phyloP scores from a whole-genome alignment of 2,888 invertebrate genomes.

The Anoplius nigerrimus region DNA sequence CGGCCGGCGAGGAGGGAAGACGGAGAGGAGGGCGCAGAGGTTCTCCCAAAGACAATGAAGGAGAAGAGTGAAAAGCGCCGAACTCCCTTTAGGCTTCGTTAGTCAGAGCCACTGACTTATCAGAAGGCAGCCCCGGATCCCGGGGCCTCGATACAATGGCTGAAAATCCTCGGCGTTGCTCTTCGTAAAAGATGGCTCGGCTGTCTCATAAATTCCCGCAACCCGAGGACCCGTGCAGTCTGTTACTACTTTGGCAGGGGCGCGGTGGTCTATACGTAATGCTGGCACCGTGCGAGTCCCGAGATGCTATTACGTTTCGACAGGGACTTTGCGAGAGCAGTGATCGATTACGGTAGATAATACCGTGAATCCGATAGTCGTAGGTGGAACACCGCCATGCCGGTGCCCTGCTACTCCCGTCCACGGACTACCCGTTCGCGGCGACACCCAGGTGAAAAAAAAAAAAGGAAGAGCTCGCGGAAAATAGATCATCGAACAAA shows the following conservation, averaged over 20 bases:
- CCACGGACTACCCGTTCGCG: no score
- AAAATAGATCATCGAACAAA: slow-evolving; percentile 3
- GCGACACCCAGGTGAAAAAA: no score
- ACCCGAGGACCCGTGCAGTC: slow-evolving; percentile 58
- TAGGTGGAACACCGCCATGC: background rate
- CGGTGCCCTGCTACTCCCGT: background rate
- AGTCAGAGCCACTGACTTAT: slow-evolving; percentile 63
- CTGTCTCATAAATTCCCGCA: slow-evolving; percentile 66
- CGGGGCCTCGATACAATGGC: slow-evolving; percentile 58
- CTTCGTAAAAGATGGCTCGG: slow-evolving; percentile 65
- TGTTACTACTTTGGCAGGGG: slow-evolving; percentile 59
- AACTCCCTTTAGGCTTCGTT: slow-evolving; percentile 60
- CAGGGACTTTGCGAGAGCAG: slow-evolving; percentile 33
- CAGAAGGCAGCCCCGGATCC: slow-evolving; percentile 56
- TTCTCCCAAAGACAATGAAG: slow-evolving; percentile 1
- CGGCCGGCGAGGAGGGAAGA: slow-evolving; percentile 17
- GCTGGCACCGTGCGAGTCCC: slow-evolving; percentile 49
- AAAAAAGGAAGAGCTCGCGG: background rate
- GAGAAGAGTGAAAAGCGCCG: slow-evolving; percentile 32
- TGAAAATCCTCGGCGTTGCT: slow-evolving; percentile 62
- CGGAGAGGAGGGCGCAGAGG: background rate
- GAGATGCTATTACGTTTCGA: slow-evolving; percentile 53
- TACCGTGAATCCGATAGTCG: slow-evolving; percentile 13
- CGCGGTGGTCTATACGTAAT: slow-evolving; percentile 49
- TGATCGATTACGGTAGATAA: slow-evolving; percentile 45